These are phyloP conservation scores for Fistularia commersonii DNA, from an alignment of 2,797 vertebrate species.

Conservation along the genomic window DNA sequence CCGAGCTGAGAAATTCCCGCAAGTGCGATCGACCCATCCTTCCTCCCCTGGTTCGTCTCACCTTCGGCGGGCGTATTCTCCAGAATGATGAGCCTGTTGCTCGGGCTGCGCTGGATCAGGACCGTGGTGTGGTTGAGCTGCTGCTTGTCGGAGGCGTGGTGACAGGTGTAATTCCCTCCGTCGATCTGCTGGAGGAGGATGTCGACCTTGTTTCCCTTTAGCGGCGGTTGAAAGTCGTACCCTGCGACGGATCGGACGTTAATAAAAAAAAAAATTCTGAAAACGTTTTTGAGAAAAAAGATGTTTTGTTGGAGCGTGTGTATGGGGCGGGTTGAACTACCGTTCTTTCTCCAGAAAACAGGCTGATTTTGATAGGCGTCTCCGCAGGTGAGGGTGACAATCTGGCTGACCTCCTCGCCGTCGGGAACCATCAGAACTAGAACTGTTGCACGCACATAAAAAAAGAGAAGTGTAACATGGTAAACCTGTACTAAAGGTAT, in stretches of 20 bases:
- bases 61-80: constrained; percentile 31
- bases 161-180: constrained; percentile 76
- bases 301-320: too few relatives aligned
- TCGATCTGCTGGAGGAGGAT: constrained; percentile 57
- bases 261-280: too few relatives aligned
- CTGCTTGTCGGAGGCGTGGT: constrained; percentile 40
- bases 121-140: constrained; percentile 74
- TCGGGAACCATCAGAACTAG: constrained; percentile 59
- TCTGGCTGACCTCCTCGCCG: background rate
- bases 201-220: constrained; percentile 54
- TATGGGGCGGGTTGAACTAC: constrained; percentile 24
- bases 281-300: too few relatives aligned
- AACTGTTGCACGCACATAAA: constrained; percentile 47
- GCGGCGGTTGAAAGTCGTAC: constrained; percentile 3
- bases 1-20: too few relatives aligned
- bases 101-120: constrained; percentile 54
- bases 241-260: constrained; percentile 23
- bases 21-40: background rate
- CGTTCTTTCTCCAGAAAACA: constrained; percentile 70
- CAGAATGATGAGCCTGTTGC: constrained; percentile 53
- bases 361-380: constrained; percentile 34
- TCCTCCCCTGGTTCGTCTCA: constrained; percentile 14
- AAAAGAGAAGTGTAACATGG: background rate
- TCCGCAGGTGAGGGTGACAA: constrained; percentile 64
- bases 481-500: too few relatives aligned